Conservation (phyloP, 2,888 invertebrate species). For the Strigamia crassipes region DNA sequence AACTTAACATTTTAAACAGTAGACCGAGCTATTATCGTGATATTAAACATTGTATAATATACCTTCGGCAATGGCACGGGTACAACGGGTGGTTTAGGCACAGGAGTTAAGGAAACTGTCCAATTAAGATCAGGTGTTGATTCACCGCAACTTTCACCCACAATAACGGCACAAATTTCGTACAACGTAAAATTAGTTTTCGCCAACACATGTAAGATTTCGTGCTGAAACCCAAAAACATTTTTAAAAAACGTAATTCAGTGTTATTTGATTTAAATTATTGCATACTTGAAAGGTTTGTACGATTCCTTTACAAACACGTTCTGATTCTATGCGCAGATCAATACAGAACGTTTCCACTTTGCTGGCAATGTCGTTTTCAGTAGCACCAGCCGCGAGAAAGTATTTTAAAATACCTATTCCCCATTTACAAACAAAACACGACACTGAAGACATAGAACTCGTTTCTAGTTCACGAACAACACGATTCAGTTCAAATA, state of each 20-base stretch:
- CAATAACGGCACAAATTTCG: constrained; percentile 90
- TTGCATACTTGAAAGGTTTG: background rate
- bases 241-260: background rate
- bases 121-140: constrained; percentile 82
- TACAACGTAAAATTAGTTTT: constrained; percentile 79
- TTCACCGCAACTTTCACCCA: constrained; percentile 89
- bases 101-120: constrained; percentile 87
- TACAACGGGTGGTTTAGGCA: constrained; percentile 75
- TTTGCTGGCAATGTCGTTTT: constrained; percentile 10
- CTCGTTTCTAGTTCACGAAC: constrained; percentile 23
- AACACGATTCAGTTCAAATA: constrained; percentile 38
- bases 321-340: constrained; percentile 17
- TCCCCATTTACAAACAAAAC: constrained; percentile 19
- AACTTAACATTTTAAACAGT: too few species aligned
- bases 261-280: background rate
- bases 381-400: background rate
- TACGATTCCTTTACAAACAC: constrained; percentile 31
- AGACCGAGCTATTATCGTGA: too few species aligned
- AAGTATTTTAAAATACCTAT: background rate
- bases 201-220: constrained; percentile 75
- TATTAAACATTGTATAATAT: background rate
- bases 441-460: constrained; percentile 28
- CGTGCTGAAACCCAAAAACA: constrained; percentile 67
- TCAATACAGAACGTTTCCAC: constrained; percentile 6
- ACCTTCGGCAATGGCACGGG: constrained; percentile 70